Conservation (phyloP, 2,797 vertebrate species). For the Tiaroga cobitis region DNA sequence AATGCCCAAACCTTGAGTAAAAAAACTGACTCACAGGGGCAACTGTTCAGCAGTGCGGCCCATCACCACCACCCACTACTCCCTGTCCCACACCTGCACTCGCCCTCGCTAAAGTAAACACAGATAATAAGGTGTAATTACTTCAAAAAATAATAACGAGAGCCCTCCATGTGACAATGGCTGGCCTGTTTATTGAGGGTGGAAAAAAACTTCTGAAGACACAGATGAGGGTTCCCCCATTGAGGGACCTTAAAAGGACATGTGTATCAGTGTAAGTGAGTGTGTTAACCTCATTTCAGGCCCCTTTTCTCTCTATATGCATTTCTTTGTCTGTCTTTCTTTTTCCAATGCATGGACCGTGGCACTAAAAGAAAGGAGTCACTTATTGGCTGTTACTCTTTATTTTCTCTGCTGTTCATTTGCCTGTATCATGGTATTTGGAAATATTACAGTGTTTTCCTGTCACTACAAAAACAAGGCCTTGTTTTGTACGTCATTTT, state of each 20-base stretch:
- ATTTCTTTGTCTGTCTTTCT: constrained; percentile 23
- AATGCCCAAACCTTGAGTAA: constrained; percentile 86
- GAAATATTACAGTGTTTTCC: constrained; percentile 63
- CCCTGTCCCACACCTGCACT: constrained; percentile 94
- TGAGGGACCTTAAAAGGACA: constrained; percentile 73
- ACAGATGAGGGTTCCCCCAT: constrained; percentile 72
- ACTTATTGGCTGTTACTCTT: constrained; percentile 30
- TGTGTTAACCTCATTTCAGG: constrained; percentile 60
- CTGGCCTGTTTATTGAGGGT: constrained; percentile 88
- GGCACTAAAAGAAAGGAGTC: constrained; percentile 33
- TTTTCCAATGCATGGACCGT: constrained; percentile 7
- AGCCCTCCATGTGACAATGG: constrained; percentile 87
- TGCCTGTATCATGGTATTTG: constrained; percentile 56
- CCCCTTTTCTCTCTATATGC: background rate
- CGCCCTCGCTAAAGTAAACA: constrained; percentile 95
- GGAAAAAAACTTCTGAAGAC: constrained; percentile 81
- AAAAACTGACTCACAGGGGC: constrained; percentile 84
- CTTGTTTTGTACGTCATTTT: constrained; percentile 70
- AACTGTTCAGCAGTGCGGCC: constrained; percentile 81
- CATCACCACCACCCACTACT: constrained; percentile 86
- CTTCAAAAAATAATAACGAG: constrained; percentile 93
- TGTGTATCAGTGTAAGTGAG: constrained; percentile 57
- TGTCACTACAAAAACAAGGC: constrained; percentile 72
- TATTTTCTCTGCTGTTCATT: constrained; percentile 34
- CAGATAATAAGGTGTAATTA: constrained; percentile 98